phyloP scores from a whole-genome alignment of 2,797 vertebrate genomes.

The Sebastes cheni region DNA sequence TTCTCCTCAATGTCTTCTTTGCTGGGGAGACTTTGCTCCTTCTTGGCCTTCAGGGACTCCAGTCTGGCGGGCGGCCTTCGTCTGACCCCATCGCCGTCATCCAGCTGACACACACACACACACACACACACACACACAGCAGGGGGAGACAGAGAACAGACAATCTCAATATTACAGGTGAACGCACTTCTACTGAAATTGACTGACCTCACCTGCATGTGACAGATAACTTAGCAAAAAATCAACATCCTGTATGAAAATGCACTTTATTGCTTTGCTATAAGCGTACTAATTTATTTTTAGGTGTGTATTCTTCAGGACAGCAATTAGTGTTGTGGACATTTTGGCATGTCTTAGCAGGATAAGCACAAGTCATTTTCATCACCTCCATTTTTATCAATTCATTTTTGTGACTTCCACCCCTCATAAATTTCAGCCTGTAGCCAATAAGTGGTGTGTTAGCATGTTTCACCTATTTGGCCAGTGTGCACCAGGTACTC shows the following conservation, averaged over 20 bases:
- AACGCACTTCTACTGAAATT: neutral
- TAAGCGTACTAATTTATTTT: neutral
- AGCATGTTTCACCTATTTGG: too few relatives aligned
- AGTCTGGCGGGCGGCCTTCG: constrained; percentile 83
- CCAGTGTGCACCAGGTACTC: constrained; percentile 32
- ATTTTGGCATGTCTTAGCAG: neutral
- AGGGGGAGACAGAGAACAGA: constrained; percentile 19
- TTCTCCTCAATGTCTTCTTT: constrained; percentile 82
- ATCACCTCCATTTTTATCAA: too few relatives aligned
- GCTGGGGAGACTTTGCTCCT: constrained; percentile 65
- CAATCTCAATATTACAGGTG: neutral
- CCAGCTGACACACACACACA: constrained; percentile 68
- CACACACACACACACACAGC: constrained; percentile 6
- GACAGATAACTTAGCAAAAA: neutral
- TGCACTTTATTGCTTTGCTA: neutral
- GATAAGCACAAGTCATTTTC: too few relatives aligned
- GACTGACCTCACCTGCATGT: neutral
- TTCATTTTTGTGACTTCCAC: too few relatives aligned
- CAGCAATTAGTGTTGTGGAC: neutral
- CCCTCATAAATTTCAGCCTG: too few relatives aligned
- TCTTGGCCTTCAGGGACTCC: constrained; percentile 82
- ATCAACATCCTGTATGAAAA: neutral
- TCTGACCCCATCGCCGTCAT: constrained; percentile 54
- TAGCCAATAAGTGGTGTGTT: too few relatives aligned
- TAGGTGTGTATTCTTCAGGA: neutral